Evolutionary conservation across 64 coral and sea anemone species (phyloP).

Genomic region (Exaiptasia diaphana): DNA sequence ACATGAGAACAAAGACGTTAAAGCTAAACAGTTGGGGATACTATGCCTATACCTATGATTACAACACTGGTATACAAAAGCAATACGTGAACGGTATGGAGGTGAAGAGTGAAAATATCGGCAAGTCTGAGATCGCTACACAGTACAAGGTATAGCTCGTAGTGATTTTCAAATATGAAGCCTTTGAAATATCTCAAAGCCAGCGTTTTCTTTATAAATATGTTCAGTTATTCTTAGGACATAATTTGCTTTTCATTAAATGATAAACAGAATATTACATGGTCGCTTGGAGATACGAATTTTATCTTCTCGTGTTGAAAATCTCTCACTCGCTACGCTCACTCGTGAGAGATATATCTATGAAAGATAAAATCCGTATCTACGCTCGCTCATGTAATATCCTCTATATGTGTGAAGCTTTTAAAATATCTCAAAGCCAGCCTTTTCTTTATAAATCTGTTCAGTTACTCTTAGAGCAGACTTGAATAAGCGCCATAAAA

Average conservation of each 20-base stretch:
- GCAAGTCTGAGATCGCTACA: neutral
- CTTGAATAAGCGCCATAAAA: neutral
- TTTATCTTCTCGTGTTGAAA: neutral
- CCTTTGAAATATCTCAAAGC: neutral
- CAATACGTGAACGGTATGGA: neutral
- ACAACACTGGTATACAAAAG: neutral
- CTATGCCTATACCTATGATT: neutral
- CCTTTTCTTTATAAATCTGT: neutral
- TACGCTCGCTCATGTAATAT: no score
- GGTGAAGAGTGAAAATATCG: neutral
- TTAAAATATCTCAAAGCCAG: neutral
- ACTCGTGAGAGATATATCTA: no score
- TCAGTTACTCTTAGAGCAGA: neutral
- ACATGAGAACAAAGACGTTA: neutral
- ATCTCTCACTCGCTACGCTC: no score
- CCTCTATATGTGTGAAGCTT: no score
- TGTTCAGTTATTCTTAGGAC: neutral
- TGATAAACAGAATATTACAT: neutral
- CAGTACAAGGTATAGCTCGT: neutral
- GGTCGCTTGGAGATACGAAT: no score
- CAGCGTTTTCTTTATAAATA: neutral
- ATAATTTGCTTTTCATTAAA: neutral
- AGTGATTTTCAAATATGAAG: neutral
- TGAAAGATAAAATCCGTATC: no score
- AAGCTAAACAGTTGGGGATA: neutral